Evolutionary conservation across 2,888 invertebrate species (phyloP).

Genomic region (Ennomos fuscantarius): DNA sequence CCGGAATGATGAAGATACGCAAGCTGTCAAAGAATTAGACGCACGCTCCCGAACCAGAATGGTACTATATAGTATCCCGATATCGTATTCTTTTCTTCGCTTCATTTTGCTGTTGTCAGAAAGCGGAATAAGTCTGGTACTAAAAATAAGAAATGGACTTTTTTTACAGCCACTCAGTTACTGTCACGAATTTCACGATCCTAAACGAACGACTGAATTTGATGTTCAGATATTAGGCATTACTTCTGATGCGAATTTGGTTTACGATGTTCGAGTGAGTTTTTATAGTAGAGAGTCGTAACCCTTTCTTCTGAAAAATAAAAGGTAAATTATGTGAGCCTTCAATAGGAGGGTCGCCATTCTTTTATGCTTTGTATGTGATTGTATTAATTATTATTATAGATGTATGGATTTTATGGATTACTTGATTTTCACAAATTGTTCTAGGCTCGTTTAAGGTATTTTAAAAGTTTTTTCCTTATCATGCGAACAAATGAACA

Average conservation of each 20-base stretch:
- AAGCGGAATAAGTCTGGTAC: slow-evolving; percentile 29
- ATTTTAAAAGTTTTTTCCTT: too few species aligned
- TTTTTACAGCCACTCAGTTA: slow-evolving; percentile 41
- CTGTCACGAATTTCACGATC: slow-evolving; percentile 39
- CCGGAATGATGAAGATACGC: too few species aligned
- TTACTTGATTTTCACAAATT: not conserved
- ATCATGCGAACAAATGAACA: too few species aligned
- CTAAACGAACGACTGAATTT: slow-evolving; percentile 36
- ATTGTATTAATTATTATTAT: slow-evolving; percentile 14
- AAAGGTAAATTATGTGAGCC: slow-evolving; percentile 34
- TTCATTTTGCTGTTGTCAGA: not conserved
- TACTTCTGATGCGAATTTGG: slow-evolving; percentile 30
- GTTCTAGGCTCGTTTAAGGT: not conserved
- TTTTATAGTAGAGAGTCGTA: slow-evolving; percentile 37
- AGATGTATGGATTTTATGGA: too few species aligned
- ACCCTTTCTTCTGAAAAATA: slow-evolving; percentile 37
- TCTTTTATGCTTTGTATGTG: slow-evolving; percentile 23
- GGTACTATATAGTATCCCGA: too few species aligned
- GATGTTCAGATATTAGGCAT: slow-evolving; percentile 38
- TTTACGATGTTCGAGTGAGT: slow-evolving; percentile 38
- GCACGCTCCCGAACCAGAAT: too few species aligned
- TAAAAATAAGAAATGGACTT: slow-evolving; percentile 42
- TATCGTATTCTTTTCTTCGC: too few species aligned
- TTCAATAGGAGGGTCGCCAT: slow-evolving; percentile 32
- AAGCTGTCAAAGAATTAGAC: too few species aligned